phyloP scores from a whole-genome alignment of 2,888 invertebrate genomes.

The Chymomyza amoena region DNA sequence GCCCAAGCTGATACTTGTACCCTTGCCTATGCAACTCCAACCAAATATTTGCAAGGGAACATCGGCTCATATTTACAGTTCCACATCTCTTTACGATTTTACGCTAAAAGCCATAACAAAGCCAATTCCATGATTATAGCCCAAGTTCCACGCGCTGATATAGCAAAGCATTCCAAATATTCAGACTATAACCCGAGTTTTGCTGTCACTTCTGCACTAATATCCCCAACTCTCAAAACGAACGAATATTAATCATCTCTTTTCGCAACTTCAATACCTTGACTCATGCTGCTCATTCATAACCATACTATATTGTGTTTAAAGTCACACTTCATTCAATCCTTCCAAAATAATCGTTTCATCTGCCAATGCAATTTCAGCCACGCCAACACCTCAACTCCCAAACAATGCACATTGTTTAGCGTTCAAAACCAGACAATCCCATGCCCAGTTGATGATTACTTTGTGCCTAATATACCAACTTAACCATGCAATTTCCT shows the following conservation, averaged over 20 bases:
- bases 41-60: no score
- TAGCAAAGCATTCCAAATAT: no score
- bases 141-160: no score
- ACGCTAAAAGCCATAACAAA: no score
- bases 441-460: background rate
- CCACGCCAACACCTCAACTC: background rate
- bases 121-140: no score
- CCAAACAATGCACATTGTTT: background rate
- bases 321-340: background rate
- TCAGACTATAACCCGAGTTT: no score
- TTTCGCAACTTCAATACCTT: background rate
- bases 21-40: no score
- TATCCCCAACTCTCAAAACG: background rate
- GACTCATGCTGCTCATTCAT: background rate
- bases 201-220: no score
- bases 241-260: background rate
- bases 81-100: no score
- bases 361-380: background rate
- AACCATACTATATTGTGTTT: background rate
- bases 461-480: background rate
- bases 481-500: conserved; percentile 5
- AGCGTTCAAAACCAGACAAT: background rate
- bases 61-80: no score
- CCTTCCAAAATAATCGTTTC: background rate
- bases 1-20: no score